phyloP scores from a whole-genome alignment of 2,797 vertebrate species.

The Artibeus jamaicensis region DNA sequence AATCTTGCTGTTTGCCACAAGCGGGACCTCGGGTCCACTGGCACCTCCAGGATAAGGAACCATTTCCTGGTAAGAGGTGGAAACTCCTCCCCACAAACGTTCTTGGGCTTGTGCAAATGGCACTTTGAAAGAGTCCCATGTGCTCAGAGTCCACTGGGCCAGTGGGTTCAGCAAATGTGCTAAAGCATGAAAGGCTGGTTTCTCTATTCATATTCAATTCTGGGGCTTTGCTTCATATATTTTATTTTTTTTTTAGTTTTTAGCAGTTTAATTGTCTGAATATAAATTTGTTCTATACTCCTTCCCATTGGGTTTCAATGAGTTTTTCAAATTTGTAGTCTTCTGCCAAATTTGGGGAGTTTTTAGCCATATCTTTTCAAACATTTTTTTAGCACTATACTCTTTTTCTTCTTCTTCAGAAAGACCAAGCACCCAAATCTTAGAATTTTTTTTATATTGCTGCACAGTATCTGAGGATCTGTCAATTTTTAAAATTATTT shows the following conservation, averaged over 20 bases:
- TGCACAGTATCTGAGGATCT: not conserved
- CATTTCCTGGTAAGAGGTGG: not conserved
- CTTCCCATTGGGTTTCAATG: not conserved
- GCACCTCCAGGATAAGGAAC: not conserved
- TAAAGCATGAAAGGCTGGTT: slow-evolving; percentile 68
- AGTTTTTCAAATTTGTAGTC: not conserved
- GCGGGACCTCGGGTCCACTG: not conserved
- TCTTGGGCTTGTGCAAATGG: slow-evolving; percentile 43
- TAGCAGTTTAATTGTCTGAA: not conserved
- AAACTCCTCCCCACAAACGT: not conserved
- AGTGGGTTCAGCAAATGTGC: slow-evolving; percentile 73
- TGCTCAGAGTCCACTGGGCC: slow-evolving; percentile 72
- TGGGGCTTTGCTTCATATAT: slow-evolving; percentile 61
- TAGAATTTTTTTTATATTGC: not conserved
- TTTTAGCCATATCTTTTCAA: not conserved
- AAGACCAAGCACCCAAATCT: not conserved
- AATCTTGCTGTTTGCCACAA: not conserved
- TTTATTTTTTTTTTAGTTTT: not conserved
- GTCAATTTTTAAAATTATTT: not conserved
- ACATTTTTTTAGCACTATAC: not conserved
- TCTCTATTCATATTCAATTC: slow-evolving; percentile 55
- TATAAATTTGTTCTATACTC: not conserved
- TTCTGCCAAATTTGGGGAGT: not conserved
- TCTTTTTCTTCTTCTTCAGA: not conserved
- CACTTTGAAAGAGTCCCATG: slow-evolving; percentile 59